Conservation (phyloP, 23 tunicate genomes). For the Ciona savignyi region DNA sequence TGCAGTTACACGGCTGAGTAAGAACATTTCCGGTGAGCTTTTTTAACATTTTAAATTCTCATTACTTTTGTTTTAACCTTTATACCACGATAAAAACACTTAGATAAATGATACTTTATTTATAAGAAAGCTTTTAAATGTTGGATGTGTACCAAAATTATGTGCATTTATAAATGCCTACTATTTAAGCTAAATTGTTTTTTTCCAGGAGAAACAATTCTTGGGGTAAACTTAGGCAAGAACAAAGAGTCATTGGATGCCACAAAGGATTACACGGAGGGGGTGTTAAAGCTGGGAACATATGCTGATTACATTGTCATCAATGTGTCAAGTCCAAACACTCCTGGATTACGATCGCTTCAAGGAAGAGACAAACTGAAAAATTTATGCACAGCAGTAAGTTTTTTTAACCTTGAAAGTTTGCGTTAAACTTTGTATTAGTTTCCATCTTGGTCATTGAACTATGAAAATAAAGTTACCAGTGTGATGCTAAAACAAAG, state of each 20-base stretch:
- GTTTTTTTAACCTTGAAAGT: neutral
- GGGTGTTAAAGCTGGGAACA: conserved; percentile 45
- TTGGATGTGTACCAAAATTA: too few species aligned
- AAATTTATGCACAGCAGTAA: conserved; percentile 31
- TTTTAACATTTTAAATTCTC: too few species aligned
- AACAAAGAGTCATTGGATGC: conserved; percentile 53
- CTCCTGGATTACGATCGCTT: conserved; percentile 72
- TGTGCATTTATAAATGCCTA: too few species aligned
- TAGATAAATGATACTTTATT: too few species aligned
- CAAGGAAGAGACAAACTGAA: conserved; percentile 36
- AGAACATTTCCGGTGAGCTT: neutral
- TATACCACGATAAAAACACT: too few species aligned
- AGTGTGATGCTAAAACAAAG: neutral
- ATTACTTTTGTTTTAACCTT: too few species aligned
- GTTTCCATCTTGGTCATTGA: neutral
- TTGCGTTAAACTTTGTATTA: neutral
- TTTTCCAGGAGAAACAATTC: conserved; percentile 7
- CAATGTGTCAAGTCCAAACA: conserved; percentile 95
- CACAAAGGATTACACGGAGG: conserved; percentile 53
- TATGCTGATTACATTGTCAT: conserved; percentile 85
- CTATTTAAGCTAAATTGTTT: neutral
- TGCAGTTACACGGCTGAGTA: conserved; percentile 41
- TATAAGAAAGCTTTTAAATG: too few species aligned
- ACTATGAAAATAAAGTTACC: too few species aligned
- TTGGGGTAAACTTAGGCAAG: conserved; percentile 88